A percentile compares a stretch with the other conserved stretches of the same genome.
Evolutionary conservation across 2,888 invertebrate genomes (phyloP).

Genomic region (Andrena bucephala): DNA sequence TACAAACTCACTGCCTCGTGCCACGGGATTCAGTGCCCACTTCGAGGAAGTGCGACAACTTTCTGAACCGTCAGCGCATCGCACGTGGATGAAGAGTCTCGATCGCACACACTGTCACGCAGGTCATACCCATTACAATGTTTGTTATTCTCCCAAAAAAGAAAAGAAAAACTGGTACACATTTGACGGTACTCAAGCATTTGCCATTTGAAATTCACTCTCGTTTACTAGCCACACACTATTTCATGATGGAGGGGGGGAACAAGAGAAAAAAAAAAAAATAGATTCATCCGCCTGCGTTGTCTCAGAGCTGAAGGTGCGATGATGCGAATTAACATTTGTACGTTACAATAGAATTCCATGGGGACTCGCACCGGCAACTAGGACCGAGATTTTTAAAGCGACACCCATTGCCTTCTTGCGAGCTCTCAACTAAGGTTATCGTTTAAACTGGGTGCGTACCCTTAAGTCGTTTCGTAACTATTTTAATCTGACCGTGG

Average conservation of each 20-base stretch:
- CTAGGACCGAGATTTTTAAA: conserved; percentile 15
- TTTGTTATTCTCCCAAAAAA: conserved; percentile 24
- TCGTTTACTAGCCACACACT: conserved; percentile 42
- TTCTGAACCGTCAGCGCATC: conserved; percentile 26
- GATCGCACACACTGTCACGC: conserved; percentile 59
- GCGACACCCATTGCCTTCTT: neutral
- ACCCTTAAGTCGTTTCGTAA: conserved; percentile 39
- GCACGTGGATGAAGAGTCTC: conserved; percentile 23
- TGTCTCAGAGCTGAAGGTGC: conserved; percentile 2
- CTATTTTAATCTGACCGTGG: conserved; percentile 43
- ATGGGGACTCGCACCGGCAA: conserved; percentile 19
- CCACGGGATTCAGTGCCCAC: conserved; percentile 42
- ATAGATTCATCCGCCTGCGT: conserved; percentile 3
- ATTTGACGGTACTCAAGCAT: conserved; percentile 38
- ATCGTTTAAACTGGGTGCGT: conserved; percentile 36
- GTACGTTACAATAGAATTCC: conserved; percentile 32
- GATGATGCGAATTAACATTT: conserved; percentile 28
- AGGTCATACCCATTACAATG: conserved; percentile 68
- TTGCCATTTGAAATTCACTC: conserved; percentile 42
- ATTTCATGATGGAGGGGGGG: neutral
- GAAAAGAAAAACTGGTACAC: conserved; percentile 28
- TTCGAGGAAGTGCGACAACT: conserved; percentile 15
- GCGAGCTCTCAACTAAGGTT: conserved; percentile 10
- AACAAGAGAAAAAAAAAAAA: neutral
- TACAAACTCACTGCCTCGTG: neutral